phyloP scores from a whole-genome alignment of 2,888 invertebrate genomes.

The Drosophila parthenogenetica region DNA sequence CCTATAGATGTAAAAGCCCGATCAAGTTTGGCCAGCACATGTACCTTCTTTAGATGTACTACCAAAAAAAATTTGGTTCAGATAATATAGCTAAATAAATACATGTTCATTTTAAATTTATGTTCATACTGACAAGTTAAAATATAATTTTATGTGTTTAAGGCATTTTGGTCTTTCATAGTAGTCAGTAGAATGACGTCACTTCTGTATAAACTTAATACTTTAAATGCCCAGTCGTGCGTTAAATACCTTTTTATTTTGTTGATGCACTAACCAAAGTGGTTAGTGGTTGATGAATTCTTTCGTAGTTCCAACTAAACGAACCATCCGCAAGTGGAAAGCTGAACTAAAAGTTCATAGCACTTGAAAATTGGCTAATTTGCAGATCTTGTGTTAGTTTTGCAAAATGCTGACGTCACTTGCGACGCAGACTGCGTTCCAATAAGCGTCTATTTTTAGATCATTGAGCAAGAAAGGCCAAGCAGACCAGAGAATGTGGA shows the following conservation, averaged over 20 bases:
- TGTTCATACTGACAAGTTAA: no score
- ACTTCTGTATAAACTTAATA: no score
- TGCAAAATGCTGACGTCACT: constrained; percentile 49
- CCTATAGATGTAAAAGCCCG: no score
- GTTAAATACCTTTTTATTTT: not conserved
- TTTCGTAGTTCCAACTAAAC: constrained; percentile 13
- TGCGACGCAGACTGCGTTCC: constrained; percentile 30
- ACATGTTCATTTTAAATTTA: no score
- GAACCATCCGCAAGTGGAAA: not conserved
- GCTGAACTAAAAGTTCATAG: constrained; percentile 7
- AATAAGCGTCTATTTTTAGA: constrained; percentile 60
- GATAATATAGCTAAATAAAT: no score
- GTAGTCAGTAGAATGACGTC: not conserved
- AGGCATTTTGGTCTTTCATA: no score
- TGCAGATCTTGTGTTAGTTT: constrained; percentile 20
- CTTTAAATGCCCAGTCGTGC: not conserved
- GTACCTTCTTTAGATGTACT: no score
- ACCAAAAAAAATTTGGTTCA: no score
- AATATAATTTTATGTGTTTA: no score
- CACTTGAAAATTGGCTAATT: constrained; percentile 38
- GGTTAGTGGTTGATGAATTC: no score
- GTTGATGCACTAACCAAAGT: no score
- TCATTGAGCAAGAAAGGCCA: constrained; percentile 43
- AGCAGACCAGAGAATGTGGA: constrained; percentile 21
- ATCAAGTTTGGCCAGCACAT: no score